phyloP scores from a whole-genome alignment of 2,888 invertebrate genomes.

The Drosophila kambysellisi region DNA sequence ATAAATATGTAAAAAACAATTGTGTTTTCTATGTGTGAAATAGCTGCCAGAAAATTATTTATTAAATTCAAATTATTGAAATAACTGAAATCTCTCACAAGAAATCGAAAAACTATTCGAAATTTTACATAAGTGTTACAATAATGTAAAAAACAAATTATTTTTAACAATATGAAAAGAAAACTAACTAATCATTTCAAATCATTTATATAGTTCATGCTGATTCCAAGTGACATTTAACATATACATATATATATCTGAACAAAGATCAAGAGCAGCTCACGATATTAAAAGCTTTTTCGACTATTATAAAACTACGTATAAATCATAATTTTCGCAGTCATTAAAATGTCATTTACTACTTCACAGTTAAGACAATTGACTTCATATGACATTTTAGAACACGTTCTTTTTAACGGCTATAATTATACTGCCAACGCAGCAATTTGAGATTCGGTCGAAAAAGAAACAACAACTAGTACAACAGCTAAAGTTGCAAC shows the following conservation, averaged over 20 bases:
- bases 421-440: constrained; percentile 28
- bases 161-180: neutral
- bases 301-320: neutral
- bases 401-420: constrained; percentile 11
- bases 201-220: neutral
- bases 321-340: neutral
- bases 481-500: neutral
- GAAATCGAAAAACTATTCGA: neutral
- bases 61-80: neutral
- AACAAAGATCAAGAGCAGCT: constrained; percentile 3
- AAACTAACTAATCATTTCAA: neutral
- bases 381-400: constrained; percentile 23
- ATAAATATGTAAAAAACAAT: neutral
- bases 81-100: neutral
- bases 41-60: neutral
- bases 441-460: constrained; percentile 16
- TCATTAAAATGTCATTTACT: neutral
- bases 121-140: neutral
- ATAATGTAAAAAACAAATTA: neutral
- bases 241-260: neutral
- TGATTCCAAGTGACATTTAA: neutral
- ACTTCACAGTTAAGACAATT: neutral
- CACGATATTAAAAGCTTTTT: neutral
- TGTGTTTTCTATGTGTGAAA: neutral
- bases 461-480: neutral